Evolutionary conservation across 2,797 vertebrate species (phyloP).

Genomic region (Taeniopygia guttata): DNA sequence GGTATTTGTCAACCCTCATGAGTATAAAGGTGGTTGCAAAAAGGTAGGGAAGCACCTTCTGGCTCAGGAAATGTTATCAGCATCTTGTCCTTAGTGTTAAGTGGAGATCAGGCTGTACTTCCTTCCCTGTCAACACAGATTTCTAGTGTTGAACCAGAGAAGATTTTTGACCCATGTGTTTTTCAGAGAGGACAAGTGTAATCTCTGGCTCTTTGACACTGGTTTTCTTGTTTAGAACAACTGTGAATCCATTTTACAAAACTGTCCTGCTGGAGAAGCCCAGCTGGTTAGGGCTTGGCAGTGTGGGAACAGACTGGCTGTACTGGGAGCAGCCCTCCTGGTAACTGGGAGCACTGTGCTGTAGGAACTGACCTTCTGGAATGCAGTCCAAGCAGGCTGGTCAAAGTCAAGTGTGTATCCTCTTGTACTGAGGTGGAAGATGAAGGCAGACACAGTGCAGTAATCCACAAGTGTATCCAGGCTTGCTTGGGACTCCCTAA

Average conservation of each 20-base stretch:
- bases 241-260: background rate
- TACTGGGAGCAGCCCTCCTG: background rate
- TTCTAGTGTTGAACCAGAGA: background rate
- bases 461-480: conserved; percentile 46
- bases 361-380: conserved; percentile 50
- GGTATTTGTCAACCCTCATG: background rate
- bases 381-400: background rate
- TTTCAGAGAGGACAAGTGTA: background rate
- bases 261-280: background rate
- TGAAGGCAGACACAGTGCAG: conserved; percentile 25
- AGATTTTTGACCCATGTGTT: background rate
- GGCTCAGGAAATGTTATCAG: background rate
- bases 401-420: background rate
- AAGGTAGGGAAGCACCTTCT: background rate
- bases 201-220: background rate
- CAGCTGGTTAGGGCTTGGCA: background rate
- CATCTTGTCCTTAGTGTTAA: background rate
- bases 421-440: conserved; percentile 32
- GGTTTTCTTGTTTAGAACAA: background rate
- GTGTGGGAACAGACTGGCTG: background rate
- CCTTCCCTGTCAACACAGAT: background rate
- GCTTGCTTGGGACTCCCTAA: background rate
- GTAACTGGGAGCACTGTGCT: background rate
- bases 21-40: background rate
- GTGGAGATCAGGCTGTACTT: background rate